phyloP scores from a whole-genome alignment of 1,140 invertebrate species.

The Magallana angulata region DNA sequence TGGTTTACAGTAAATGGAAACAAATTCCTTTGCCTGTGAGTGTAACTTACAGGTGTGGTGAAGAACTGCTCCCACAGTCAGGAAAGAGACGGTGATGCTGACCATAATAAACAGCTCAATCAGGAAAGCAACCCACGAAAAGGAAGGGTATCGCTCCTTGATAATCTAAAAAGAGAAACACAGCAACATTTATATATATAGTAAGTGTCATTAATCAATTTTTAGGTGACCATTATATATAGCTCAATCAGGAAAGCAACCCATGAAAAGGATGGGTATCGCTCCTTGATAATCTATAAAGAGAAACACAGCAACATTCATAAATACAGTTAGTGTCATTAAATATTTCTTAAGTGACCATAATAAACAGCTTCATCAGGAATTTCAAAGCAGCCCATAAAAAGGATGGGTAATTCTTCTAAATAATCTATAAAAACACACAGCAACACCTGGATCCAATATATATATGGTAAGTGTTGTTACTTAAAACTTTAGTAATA shows the following conservation, averaged over 20 bases:
- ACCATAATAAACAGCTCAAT: slow-evolving; percentile 76
- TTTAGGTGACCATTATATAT: no score
- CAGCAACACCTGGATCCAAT: neutral
- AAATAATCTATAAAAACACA: neutral
- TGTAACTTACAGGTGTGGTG: slow-evolving; percentile 76
- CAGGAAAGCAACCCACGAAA: slow-evolving; percentile 73
- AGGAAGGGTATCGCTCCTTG: slow-evolving; percentile 68
- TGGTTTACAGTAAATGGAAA: no score
- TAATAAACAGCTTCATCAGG: no score
- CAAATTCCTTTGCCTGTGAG: no score
- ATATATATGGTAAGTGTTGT: no score
- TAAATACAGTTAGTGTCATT: no score
- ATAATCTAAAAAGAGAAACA: slow-evolving; percentile 65
- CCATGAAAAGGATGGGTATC: slow-evolving; percentile 73
- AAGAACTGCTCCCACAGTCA: slow-evolving; percentile 74
- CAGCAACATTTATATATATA: no score
- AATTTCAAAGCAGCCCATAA: neutral
- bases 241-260: slow-evolving; percentile 63
- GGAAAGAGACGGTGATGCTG: slow-evolving; percentile 77
- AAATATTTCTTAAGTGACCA: no score
- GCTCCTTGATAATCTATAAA: slow-evolving; percentile 68
- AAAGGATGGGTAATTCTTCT: neutral
- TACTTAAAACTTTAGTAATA: no score
- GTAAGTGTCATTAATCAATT: no score
- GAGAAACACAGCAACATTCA: neutral